phyloP scores from a whole-genome alignment of 2,888 invertebrate species.

The Ptilodon capucinus region DNA sequence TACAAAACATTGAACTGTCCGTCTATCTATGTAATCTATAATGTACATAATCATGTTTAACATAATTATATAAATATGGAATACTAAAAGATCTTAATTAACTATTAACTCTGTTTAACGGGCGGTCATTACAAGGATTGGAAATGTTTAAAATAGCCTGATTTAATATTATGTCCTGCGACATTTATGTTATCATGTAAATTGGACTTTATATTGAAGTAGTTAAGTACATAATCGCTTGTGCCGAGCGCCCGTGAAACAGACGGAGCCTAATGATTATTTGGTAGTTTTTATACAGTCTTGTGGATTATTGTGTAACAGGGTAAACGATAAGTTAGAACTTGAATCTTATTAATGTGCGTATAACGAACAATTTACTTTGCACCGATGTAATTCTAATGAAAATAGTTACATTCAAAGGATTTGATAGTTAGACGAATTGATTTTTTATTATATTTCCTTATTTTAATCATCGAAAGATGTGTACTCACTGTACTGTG shows the following conservation, averaged over 20 bases:
- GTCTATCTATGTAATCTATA: conserved; percentile 22
- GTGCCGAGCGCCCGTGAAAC: conserved; percentile 15
- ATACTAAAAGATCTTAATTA: conserved; percentile 25
- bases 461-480: not conserved
- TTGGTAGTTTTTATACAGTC: conserved; percentile 55
- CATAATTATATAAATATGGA: conserved; percentile 16
- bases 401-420: not conserved
- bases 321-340: conserved; percentile 48
- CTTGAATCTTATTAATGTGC: conserved; percentile 22
- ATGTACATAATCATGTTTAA: conserved; percentile 38
- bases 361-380: conserved; percentile 17
- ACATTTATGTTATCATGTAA: conserved; percentile 10
- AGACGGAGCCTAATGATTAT: conserved; percentile 29
- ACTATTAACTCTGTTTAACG: conserved; percentile 8
- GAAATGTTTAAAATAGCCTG: not conserved
- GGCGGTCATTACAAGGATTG: conserved; percentile 3
- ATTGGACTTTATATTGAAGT: conserved; percentile 2
- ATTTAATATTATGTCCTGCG: not conserved
- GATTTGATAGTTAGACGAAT: too few relatives aligned
- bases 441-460: conserved; percentile 4
- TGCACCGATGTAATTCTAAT: too few relatives aligned
- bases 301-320: conserved; percentile 48
- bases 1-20: conserved; percentile 14
- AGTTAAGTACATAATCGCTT: conserved; percentile 9
- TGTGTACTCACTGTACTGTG: too few relatives aligned